These are phyloP conservation scores for Unio delphinus DNA, from an alignment of 2,888 invertebrate genomes.

Conservation along the genomic window DNA sequence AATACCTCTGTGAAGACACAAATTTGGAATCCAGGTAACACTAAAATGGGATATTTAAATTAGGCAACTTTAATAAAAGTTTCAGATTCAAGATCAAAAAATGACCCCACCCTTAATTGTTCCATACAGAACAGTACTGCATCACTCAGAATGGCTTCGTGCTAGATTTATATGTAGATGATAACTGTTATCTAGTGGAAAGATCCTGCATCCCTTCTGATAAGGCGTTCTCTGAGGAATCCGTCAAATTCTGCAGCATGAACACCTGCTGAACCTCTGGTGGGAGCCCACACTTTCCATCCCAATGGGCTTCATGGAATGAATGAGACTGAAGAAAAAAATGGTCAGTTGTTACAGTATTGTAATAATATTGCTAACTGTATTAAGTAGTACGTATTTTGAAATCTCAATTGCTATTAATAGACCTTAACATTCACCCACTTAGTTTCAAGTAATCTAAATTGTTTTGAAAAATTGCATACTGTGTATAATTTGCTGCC, in stretches of 20 bases:
- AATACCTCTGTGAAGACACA: too few relatives aligned
- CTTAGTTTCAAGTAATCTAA: too few relatives aligned
- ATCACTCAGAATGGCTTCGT: neutral
- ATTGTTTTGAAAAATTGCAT: too few relatives aligned
- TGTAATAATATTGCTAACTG: neutral
- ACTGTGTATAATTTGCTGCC: too few relatives aligned
- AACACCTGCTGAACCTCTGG: slow-evolving; percentile 48
- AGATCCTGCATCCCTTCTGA: slow-evolving; percentile 58
- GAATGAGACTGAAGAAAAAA: slow-evolving; percentile 58
- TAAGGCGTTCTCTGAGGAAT: slow-evolving; percentile 53
- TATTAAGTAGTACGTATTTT: neutral
- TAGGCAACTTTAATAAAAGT: too few relatives aligned
- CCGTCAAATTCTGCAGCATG: slow-evolving; percentile 44
- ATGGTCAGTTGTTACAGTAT: neutral
- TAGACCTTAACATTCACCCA: too few relatives aligned
- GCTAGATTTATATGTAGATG: neutral
- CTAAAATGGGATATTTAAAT: too few relatives aligned
- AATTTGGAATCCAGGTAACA: too few relatives aligned
- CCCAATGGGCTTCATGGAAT: slow-evolving; percentile 64
- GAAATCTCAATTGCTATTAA: too few relatives aligned
- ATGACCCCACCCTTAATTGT: too few relatives aligned
- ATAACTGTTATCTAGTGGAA: slow-evolving; percentile 46
- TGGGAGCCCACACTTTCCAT: slow-evolving; percentile 61
- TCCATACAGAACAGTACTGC: too few relatives aligned
- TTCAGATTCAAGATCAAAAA: too few relatives aligned